phyloP scores from a whole-genome alignment of 2,888 invertebrate genomes.

The Chesias legatella region DNA sequence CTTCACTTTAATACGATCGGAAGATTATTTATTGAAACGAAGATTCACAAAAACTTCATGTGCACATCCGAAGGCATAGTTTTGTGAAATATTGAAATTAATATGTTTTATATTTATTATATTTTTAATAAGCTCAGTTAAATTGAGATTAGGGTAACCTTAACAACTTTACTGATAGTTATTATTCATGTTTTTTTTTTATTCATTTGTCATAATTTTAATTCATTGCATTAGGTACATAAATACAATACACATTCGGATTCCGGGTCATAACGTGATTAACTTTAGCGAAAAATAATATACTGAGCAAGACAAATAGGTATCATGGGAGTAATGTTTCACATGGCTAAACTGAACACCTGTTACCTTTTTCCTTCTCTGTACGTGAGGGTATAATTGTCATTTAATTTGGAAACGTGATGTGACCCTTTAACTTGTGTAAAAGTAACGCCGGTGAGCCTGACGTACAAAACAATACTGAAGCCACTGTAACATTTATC shows the following conservation, averaged over 20 bases:
- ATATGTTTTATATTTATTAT: constrained; percentile 1
- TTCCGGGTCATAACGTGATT: constrained; percentile 20
- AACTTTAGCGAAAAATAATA: constrained; percentile 33
- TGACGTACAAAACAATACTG: neutral
- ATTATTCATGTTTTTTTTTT: too few species aligned
- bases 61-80: too few species aligned
- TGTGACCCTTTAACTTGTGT: constrained; percentile 34
- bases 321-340: constrained; percentile 40
- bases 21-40: too few species aligned
- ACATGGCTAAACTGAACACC: constrained; percentile 47
- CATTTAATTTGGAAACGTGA: constrained; percentile 46
- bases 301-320: constrained; percentile 35
- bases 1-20: too few species aligned
- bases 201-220: too few species aligned
- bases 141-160: too few species aligned
- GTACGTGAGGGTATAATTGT: constrained; percentile 39
- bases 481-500: too few species aligned
- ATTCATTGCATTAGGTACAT: too few species aligned
- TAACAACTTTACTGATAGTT: too few species aligned
- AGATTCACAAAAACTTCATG: too few species aligned
- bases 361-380: constrained; percentile 44
- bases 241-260: neutral
- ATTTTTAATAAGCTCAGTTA: too few species aligned
- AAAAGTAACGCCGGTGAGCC: constrained; percentile 13
- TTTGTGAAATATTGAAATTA: too few species aligned